Evolutionary conservation across 2,888 invertebrate species (phyloP), one percentile per base, ranked within the genome.

Genomic region (Coecobrya sp.): DNA sequence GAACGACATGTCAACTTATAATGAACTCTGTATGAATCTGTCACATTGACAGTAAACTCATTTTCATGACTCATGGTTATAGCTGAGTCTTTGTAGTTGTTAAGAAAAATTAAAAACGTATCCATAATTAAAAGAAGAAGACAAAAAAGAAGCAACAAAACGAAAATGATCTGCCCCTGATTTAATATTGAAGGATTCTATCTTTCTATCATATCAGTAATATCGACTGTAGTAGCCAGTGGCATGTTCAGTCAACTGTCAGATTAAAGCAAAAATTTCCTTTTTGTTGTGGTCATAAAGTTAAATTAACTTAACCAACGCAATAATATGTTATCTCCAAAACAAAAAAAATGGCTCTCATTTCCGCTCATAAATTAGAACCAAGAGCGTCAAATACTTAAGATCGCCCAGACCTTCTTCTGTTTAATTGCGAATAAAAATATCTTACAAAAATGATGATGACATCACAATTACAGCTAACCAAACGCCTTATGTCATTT

Each of bases 1-100:
- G 82, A 82, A 89, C 89, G 68, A 55, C 82, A 86, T 73, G 85
- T 90, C 89, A 90, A 68, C 22, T 25, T 90, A 62, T 90, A 90
- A 90, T 90, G 90, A 90, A 85, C 79, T 89, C 27, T 45, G 45
- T 62, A 22, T 13, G 49, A 82, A 68, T 65, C 82, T 55, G 11
- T 52, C 76, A 45, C 52, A 76, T 13, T 76, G 76, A 13, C 76
- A 52, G 25, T 49, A 76, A 16, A 82, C 27, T 81, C 27, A 81
- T 11, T 16, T 16, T 55, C 52, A 81, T 55, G 55, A 27, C n/a
- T 59, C 36, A 59, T 79, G 55, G 2, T 76, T 76, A 36, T 55
- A 59, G 36, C n/a, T 59, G 36, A 59, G 13, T 30, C 59, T 25
- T 68, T 5, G 13, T 52, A 81, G 30, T 82, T 52, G 59, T 59